Base-by-base conservation (phyloP, 2,113 vertebrate species). In the Forbesichthys agassizii region DNA sequence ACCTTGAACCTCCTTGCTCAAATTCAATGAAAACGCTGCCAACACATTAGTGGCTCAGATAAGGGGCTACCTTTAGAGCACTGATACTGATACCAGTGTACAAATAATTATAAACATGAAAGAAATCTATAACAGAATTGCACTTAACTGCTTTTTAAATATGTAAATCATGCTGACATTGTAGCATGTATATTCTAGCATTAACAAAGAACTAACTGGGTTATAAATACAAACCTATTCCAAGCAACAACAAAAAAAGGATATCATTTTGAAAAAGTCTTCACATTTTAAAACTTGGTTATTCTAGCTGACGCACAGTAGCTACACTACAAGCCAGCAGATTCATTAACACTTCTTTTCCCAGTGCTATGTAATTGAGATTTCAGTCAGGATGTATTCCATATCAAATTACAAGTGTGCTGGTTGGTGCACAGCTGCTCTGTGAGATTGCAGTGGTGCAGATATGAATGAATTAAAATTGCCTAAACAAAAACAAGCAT, bases 381-480 rank as follows among this genome's bases (percentile, higher is more conserved):
- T 64, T 69, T 75, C 68, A 66, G 67, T 81, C 67, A 77, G 58
- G 66, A 80, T 65, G 76, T 69, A 71, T 61, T 75, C 76, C 78
- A 33, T 75, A 83, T 71, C 68, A 73, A 73, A 77, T 79, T 47
- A 81, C 59, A 77, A 68, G 64, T 59, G 46, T 33, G 53, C 66
- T 52, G 61, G 48, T 64, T 77, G 72, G 55, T 77, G 68, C 86
- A 81, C 84, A 86, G 84, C 84, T 87, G 86, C 81, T 59, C 27
- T 58, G 66, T 60, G 73, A 75, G 84, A 77, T 42, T 69, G 60
- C 78, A 75, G 64, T 11, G 3, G 61, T 33, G 71, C 67, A 80
- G 64, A 80, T 63, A 73, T 81, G 71, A 81, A 85, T 84, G 74
- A 84, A 89, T 83, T 74, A 81, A 75, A 77, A 73, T 20, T 33